A percentile compares a stretch with the other conserved stretches of the same genome.
Evolutionary conservation across 2,797 vertebrate genomes (phyloP).

Genomic region (Streptopelia turtur): DNA sequence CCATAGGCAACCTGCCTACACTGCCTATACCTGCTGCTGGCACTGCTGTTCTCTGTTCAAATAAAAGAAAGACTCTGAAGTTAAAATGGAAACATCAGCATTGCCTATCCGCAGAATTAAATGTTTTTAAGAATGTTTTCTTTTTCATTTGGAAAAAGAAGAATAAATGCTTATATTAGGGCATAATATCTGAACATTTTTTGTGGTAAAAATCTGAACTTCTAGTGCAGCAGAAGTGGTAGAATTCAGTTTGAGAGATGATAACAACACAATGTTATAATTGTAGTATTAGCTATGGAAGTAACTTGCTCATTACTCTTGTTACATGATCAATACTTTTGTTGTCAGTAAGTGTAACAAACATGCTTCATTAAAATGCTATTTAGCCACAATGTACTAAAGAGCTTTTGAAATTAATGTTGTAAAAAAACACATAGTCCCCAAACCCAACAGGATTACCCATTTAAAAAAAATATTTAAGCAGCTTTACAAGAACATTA

Average conservation of each 20-base stretch:
- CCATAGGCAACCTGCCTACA: neutral
- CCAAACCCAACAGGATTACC: neutral
- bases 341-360: constrained; percentile 48
- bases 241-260: neutral
- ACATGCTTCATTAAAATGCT: constrained; percentile 51
- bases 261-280: neutral
- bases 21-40: neutral
- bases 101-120: neutral
- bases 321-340: constrained; percentile 31
- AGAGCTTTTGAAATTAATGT: constrained; percentile 52
- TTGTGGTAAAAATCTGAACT: neutral
- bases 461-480: neutral
- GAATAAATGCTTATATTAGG: neutral
- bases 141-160: neutral
- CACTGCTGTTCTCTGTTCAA: neutral
- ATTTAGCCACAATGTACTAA: constrained; percentile 37
- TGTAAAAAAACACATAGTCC: constrained; percentile 14
- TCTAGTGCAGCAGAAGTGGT: neutral
- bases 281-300: constrained; percentile 10
- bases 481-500: neutral
- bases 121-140: neutral
- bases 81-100: neutral
- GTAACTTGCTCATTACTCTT: constrained; percentile 23
- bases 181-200: neutral
- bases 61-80: neutral